Evolutionary conservation across 2,888 invertebrate species (phyloP), one percentile per base, ranked within the genome.

Genomic region (Altica lythri): DNA sequence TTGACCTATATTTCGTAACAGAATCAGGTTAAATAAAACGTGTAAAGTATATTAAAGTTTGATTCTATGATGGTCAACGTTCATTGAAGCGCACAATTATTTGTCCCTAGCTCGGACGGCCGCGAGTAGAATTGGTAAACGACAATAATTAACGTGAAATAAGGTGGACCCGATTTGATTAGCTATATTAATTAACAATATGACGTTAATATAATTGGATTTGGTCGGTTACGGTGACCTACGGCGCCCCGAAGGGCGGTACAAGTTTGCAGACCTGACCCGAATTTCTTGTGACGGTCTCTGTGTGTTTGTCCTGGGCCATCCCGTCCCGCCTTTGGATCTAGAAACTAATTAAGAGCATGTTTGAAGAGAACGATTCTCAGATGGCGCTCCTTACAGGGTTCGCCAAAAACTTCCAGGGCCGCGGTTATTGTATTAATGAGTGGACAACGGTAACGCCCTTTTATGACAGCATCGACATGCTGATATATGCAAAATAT

Each of bases 191-290:
- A 60, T 64, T 57, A 64, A 60, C 59, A 54, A 56, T 57, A 61
- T 63, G 57, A 63, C 59, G 54, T 64, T 60, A 51, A 59, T 59
- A 58, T 63, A 63, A 64, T 58, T 61, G 51, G 55, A 62, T 65
- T 64, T 59, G 51, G 59, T 56, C 49, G 47, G 52, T 53, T 25
- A 37, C 52, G 46, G 40, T 58, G 59, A 57, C 53, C 55, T 47
- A 51, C 48, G 57, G 46, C 45, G 19, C 47, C 49, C 16, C 27
- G 22, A 34, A 40, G 40, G 43, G 49, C 52, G 56, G 57, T 51
- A 42, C 38, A 60, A 60, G 57, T 56, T 63, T 55, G 51, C 44
- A 46, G 42, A 55, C 51, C 57, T 57, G 58, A 58, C 62, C 60
- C 51, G 57, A 61, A 60, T 60, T 62, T 57, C 57, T 61, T 59